Percentiles rank a stretch among this genome's conserved stretches.
phyloP scores from a whole-genome alignment of 2,888 invertebrate genomes.

The Nephrotoma flavescens region DNA sequence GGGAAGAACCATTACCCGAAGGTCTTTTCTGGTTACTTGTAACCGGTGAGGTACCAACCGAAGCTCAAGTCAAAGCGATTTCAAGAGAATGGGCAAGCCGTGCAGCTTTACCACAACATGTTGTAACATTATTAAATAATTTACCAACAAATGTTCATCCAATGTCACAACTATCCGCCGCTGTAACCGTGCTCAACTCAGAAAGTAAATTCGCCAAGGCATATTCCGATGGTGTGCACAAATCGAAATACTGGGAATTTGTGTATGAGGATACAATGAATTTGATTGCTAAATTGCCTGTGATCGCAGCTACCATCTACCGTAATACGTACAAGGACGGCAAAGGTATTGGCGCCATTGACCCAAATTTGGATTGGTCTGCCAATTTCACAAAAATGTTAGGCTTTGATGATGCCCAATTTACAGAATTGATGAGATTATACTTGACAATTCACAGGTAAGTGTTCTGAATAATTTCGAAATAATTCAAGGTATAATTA shows the following conservation, averaged over 20 bases:
- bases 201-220: conserved; percentile 75
- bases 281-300: conserved; percentile 74
- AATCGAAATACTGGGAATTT: conserved; percentile 62
- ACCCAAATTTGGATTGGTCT: conserved; percentile 68
- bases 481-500: background rate
- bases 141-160: conserved; percentile 69
- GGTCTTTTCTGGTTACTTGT: conserved; percentile 87
- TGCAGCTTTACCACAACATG: conserved; percentile 55
- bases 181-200: conserved; percentile 66
- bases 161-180: conserved; percentile 73
- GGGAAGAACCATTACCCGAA: conserved; percentile 77
- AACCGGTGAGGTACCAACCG: conserved; percentile 76
- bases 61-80: conserved; percentile 55
- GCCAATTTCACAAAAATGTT: conserved; percentile 71
- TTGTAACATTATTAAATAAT: conserved; percentile 67
- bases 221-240: conserved; percentile 54
- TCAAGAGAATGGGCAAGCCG: conserved; percentile 69
- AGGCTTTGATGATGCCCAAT: conserved; percentile 55
- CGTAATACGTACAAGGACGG: conserved; percentile 53
- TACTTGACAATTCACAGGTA: conserved; percentile 67
- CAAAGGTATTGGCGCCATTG: conserved; percentile 61
- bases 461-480: background rate
- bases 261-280: conserved; percentile 77
- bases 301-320: conserved; percentile 75
- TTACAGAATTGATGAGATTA: conserved; percentile 70